Evolutionary conservation across 1,140 invertebrate species (phyloP).

Genomic region (honey bee (Apis mellifera)): DNA sequence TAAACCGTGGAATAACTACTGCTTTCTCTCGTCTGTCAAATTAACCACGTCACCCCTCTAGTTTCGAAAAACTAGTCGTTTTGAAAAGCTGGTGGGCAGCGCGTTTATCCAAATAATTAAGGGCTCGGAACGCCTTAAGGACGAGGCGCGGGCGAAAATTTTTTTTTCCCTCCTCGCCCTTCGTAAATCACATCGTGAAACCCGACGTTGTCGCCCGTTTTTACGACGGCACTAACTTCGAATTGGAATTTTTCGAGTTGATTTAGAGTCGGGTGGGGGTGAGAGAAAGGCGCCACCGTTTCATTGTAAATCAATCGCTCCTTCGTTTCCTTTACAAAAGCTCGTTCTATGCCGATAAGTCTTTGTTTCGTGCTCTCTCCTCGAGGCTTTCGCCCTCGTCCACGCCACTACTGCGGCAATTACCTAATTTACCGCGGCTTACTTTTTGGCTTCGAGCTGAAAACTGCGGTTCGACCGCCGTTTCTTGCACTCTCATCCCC

Average conservation of each 20-base stretch:
- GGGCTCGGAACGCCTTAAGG: conserved; percentile 1
- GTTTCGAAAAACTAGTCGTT: not conserved
- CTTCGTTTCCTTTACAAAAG: not conserved
- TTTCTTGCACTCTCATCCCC: conserved; percentile 16
- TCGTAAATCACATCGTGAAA: conserved; percentile 51
- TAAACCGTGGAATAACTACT: not conserved
- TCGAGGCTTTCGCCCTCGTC: not conserved
- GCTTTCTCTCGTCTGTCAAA: not conserved
- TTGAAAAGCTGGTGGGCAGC: not conserved
- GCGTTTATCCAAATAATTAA: conserved; percentile 29
- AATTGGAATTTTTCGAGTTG: conserved; percentile 32
- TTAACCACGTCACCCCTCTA: conserved; percentile 6
- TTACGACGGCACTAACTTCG: conserved; percentile 29
- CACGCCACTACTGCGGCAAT: conserved; percentile 19
- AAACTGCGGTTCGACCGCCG: not conserved
- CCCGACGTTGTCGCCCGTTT: conserved; percentile 33
- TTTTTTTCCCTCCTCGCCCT: conserved; percentile 2
- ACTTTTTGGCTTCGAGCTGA: conserved; percentile 12
- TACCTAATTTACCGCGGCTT: conserved; percentile 69
- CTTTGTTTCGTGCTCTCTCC: not conserved
- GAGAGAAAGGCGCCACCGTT: conserved; percentile 4
- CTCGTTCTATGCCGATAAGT: too few relatives aligned
- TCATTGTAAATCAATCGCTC: conserved; percentile 33
- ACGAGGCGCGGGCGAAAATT: not conserved
- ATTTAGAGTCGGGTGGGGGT: not conserved